phyloP scores from a whole-genome alignment of 2,797 vertebrate genomes.

The Lutjanus argentimaculatus region DNA sequence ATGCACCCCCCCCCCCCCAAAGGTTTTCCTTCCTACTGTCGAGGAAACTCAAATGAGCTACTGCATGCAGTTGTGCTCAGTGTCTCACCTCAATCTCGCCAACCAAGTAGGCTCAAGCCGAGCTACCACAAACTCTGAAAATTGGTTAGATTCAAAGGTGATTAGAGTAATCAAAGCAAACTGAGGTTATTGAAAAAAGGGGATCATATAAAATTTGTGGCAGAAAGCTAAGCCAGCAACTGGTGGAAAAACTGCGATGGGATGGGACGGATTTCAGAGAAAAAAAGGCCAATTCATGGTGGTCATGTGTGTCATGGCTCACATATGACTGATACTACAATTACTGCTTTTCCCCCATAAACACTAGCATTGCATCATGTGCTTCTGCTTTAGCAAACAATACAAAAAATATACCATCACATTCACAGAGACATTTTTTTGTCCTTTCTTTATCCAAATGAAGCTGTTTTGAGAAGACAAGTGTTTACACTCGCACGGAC shows the following conservation, averaged over 20 bases:
- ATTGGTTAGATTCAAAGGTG: slow-evolving; percentile 61
- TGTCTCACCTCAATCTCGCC: slow-evolving; percentile 44
- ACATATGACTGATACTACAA: slow-evolving; percentile 69
- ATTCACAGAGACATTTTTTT: slow-evolving; percentile 65
- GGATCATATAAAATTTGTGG: slow-evolving; percentile 47
- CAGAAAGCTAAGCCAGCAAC: slow-evolving; percentile 39
- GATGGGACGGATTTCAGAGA: slow-evolving; percentile 56
- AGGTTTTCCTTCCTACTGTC: slow-evolving; percentile 76
- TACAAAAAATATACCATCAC: slow-evolving; percentile 63
- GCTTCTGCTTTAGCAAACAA: slow-evolving; percentile 69
- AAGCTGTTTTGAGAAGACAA: slow-evolving; percentile 71
- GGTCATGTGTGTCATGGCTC: slow-evolving; percentile 73
- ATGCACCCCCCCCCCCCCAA: slow-evolving; percentile 6
- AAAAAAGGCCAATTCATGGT: slow-evolving; percentile 63
- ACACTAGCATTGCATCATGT: slow-evolving; percentile 69
- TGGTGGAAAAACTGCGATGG: slow-evolving; percentile 48
- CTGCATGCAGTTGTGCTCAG: slow-evolving; percentile 40
- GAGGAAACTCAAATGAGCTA: slow-evolving; percentile 71
- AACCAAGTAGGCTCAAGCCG: slow-evolving; percentile 17
- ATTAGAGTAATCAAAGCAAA: slow-evolving; percentile 69
- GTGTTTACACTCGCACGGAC: slow-evolving; percentile 79
- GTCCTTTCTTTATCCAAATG: slow-evolving; percentile 73
- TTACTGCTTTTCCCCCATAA: slow-evolving; percentile 63
- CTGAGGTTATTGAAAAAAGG: slow-evolving; percentile 53
- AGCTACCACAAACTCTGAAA: slow-evolving; percentile 40